These are phyloP conservation scores for Eleutherodactylus coqui DNA, from an alignment of 2,797 vertebrate species.

Conservation along the genomic window DNA sequence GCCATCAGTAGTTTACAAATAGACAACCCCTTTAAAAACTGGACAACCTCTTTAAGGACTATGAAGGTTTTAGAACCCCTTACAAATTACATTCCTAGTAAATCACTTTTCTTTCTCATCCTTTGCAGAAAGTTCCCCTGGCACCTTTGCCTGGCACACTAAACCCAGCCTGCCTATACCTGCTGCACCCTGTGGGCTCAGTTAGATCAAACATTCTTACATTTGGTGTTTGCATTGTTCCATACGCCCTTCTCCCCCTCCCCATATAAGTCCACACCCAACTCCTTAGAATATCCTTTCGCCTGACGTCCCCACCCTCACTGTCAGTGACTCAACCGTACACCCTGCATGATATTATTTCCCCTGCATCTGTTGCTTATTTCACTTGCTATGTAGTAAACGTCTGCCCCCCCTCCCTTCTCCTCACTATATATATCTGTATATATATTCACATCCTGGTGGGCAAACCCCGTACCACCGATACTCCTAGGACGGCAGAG, in stretches of 20 bases:
- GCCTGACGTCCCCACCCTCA: conserved; percentile 66
- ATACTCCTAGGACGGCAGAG: not conserved
- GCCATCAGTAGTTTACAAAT: too few species aligned
- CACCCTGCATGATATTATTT: conserved; percentile 62
- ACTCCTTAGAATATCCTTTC: conserved; percentile 69
- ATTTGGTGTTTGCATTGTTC: conserved; percentile 73
- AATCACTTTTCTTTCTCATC: not conserved
- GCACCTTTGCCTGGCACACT: conserved; percentile 59
- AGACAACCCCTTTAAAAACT: too few species aligned
- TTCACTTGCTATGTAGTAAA: conserved; percentile 59
- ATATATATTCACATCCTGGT: conserved; percentile 38
- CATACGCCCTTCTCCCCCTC: conserved; percentile 67
- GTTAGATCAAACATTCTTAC: conserved; percentile 72
- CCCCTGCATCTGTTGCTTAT: conserved; percentile 74
- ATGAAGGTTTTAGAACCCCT: not conserved
- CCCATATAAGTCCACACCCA: conserved; percentile 73
- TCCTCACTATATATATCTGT: not conserved
- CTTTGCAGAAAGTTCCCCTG: conserved; percentile 55
- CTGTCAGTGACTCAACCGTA: conserved; percentile 74
- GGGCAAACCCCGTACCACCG: not conserved
- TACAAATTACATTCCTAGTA: not conserved
- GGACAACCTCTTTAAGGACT: too few species aligned
- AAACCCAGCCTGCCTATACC: conserved; percentile 72
- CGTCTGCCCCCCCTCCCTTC: conserved; percentile 43
- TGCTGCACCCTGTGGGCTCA: conserved; percentile 67